phyloP scores from a whole-genome alignment of 2,797 vertebrate species.

The Delichon dasypus region DNA sequence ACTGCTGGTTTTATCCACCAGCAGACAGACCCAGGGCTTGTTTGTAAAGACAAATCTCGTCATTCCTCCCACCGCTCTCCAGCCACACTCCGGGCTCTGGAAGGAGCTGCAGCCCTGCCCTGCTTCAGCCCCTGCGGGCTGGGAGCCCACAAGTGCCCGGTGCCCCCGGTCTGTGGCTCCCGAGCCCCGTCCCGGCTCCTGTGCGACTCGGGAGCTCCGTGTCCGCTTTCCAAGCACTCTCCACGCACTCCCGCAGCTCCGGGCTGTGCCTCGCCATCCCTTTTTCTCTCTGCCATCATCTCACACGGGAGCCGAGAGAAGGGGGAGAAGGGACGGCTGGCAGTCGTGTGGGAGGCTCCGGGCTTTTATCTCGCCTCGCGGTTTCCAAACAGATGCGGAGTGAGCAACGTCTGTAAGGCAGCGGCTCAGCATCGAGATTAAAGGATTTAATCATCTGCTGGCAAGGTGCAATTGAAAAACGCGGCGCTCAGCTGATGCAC shows the following conservation, averaged over 20 bases:
- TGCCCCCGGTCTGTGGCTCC: neutral
- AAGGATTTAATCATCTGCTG: conserved; percentile 25
- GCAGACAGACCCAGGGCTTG: too few species aligned
- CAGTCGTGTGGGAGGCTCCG: neutral
- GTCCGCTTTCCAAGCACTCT: fast-evolving
- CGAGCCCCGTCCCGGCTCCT: fast-evolving
- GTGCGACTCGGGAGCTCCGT: fast-evolving
- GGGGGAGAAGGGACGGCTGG: neutral
- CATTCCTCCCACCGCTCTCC: neutral
- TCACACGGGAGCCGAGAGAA: fast-evolving
- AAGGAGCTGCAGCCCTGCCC: neutral
- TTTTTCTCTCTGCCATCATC: neutral
- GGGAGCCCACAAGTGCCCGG: fast-evolving
- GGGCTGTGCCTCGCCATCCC: neutral
- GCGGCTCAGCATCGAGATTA: neutral
- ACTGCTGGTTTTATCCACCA: too few species aligned
- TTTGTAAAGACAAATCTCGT: too few species aligned
- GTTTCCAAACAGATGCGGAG: conserved; percentile 12
- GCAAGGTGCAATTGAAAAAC: neutral
- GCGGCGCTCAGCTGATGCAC: neutral
- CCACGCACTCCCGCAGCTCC: neutral
- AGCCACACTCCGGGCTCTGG: fast-evolving
- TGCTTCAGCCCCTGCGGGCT: neutral
- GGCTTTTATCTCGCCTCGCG: neutral
- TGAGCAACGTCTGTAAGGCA: conserved; percentile 1